These are phyloP conservation scores for Vireo griseus DNA, from an alignment of 2,797 vertebrate species.

Conservation along the genomic window DNA sequence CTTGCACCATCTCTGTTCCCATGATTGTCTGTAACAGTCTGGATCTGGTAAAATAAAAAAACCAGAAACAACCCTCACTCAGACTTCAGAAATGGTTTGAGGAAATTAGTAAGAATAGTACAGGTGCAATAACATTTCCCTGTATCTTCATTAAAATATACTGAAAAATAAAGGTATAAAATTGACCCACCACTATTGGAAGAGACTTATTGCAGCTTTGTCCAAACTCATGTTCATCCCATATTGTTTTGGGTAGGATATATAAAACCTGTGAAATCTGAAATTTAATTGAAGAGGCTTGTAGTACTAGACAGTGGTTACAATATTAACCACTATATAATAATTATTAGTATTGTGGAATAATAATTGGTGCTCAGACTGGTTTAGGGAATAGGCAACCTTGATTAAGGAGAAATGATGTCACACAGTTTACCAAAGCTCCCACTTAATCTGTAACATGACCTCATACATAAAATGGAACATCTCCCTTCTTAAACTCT, in stretches of 20 bases:
- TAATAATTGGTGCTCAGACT: not conserved
- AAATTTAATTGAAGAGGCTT: not conserved
- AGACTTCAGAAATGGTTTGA: not conserved
- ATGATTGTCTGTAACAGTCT: not conserved
- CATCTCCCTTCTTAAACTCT: not conserved
- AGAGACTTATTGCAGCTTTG: not conserved
- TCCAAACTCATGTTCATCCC: not conserved
- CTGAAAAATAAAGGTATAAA: not conserved
- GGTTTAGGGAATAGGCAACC: not conserved
- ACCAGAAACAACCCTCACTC: not conserved
- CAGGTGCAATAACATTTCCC: not conserved
- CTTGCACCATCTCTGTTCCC: conserved; percentile 76
- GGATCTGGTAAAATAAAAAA: conserved; percentile 72
- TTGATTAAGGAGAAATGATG: not conserved
- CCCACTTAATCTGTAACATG: not conserved
- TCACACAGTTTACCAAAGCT: not conserved
- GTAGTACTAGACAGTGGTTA: not conserved
- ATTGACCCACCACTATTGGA: not conserved
- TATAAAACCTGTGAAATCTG: not conserved
- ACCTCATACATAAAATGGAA: not conserved
- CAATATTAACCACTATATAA: not conserved
- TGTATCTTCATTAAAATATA: not conserved
- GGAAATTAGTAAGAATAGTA: not conserved
- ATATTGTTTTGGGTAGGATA: not conserved
- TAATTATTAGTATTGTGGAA: not conserved